Percentiles rank a stretch among this genome's conserved stretches.
These are phyloP conservation scores for Cheilosia grossa DNA, from an alignment of 2,888 invertebrate genomes.

Conservation along the genomic window DNA sequence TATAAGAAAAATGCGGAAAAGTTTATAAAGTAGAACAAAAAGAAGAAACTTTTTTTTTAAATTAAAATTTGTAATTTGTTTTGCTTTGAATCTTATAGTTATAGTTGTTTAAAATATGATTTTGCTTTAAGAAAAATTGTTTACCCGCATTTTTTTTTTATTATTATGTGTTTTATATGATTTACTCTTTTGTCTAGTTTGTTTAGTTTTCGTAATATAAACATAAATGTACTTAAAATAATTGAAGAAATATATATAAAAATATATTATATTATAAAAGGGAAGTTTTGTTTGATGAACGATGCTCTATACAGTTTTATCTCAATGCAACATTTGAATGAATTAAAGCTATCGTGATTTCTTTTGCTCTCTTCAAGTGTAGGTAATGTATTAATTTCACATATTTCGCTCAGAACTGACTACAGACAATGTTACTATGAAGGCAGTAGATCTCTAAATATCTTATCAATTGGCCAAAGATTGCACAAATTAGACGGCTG, in stretches of 20 bases:
- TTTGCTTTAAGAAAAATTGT: slow-evolving; percentile 36
- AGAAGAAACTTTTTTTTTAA: not conserved
- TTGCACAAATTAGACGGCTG: no score
- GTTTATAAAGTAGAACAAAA: not conserved
- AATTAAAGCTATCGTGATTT: no score
- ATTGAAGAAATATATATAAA: slow-evolving; percentile 71
- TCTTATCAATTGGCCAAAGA: no score
- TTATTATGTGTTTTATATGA: slow-evolving; percentile 40
- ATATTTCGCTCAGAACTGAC: no score
- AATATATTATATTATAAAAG: slow-evolving; percentile 66
- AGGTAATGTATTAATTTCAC: no score
- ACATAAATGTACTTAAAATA: slow-evolving; percentile 75
- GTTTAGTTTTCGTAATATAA: slow-evolving; percentile 67
- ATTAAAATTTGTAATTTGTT: not conserved
- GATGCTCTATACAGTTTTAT: not conserved
- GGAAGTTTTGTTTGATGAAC: not conserved
- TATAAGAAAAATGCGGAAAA: not conserved
- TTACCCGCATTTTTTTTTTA: slow-evolving; percentile 44
- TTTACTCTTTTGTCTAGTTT: slow-evolving; percentile 37
- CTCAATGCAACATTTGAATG: not conserved
- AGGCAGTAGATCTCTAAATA: no score
- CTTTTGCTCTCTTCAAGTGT: no score
- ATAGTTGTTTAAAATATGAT: slow-evolving; percentile 23
- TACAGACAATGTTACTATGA: no score
- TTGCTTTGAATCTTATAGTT: not conserved